Base-by-base conservation (phyloP, 2,113 vertebrate genomes). In the Varanus komodoensis region DNA sequence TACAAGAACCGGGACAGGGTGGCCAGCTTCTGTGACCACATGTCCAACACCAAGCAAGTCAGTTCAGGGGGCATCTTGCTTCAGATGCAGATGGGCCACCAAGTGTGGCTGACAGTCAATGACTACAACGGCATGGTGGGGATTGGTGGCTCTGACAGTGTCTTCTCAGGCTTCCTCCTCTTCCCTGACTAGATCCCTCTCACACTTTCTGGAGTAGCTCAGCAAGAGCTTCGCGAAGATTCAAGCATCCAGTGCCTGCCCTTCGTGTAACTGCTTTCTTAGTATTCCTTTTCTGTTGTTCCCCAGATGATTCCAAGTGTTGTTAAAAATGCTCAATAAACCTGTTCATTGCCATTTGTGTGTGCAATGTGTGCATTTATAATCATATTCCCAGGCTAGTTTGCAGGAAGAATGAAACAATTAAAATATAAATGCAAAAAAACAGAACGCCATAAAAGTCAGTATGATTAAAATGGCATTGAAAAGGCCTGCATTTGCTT, bases 161-260 rank as follows among this genome's bases (percentile, higher is more conserved):
- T 98, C 92, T 98, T 98, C 96, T 98, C 98, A 0, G 98, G 98
- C 12, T 98, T 98, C 92, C 96, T 98, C 93, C 95, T 98, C 38
- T 97, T 97, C 78, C 96, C 97, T 0, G 97, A 98, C 86, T 98
- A 98, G 93, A 48, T 23, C 1, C 38, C 3, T 2, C 38, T 15
- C 14, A 29, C 7, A 14, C 4, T 34, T 17, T 61, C 80, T 14
- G 7, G 9, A 44, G 3, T 8, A 17, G 14, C 69, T 4, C 29
- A 25, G 57, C 38, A 21, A 2, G 8, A 38, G 2, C 38, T 44
- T 52, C 8, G 14, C 2, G 48, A 50, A 61, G 32, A 19, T 61
- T n/a, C 32, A 8, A 82, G 52, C 15, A 21, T 1, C n/a, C 50
- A 4, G 23, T 25, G n/a, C 17, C 73, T 48, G 3, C 15, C 7